phyloP scores from a whole-genome alignment of 2,888 invertebrate species.

The Melanargia galathea region DNA sequence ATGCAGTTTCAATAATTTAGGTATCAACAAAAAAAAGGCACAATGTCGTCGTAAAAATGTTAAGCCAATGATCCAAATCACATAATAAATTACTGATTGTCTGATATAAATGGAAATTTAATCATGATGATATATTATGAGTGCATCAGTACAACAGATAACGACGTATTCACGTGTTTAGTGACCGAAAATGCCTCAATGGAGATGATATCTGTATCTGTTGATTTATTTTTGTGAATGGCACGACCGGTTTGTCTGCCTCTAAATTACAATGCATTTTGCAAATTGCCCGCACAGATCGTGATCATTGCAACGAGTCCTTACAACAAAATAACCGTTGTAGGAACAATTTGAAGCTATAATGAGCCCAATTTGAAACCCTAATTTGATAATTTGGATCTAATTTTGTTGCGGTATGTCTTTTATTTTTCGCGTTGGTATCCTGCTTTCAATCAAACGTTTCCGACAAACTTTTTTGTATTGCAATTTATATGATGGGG shows the following conservation, averaged over 20 bases:
- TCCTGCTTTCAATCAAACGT: conserved; percentile 18
- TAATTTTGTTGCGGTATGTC: conserved; percentile 46
- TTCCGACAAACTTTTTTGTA: conserved; percentile 16
- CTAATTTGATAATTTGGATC: conserved; percentile 52
- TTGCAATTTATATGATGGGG: background rate
- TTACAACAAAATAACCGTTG: conserved; percentile 45
- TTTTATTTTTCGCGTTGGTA: conserved; percentile 34
- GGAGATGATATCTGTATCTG: conserved; percentile 38
- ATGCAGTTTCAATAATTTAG: background rate
- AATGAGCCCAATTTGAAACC: conserved; percentile 49
- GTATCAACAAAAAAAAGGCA: conserved; percentile 29
- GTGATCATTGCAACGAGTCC: conserved; percentile 30
- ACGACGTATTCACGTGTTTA: conserved; percentile 40
- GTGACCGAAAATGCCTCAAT: conserved; percentile 43
- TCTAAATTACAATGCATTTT: conserved; percentile 47
- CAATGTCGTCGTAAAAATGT: conserved; percentile 44
- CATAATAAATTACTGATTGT: conserved; percentile 43
- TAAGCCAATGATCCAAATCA: conserved; percentile 47
- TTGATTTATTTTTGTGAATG: conserved; percentile 41
- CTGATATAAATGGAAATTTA: conserved; percentile 50
- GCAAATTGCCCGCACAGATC: conserved; percentile 35
- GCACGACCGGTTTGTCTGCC: conserved; percentile 43
- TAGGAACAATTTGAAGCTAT: conserved; percentile 45
- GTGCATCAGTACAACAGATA: conserved; percentile 43
- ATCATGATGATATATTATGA: conserved; percentile 47